Base-by-base conservation (phyloP, 2,888 invertebrate species). In the Portevinia maculata region DNA sequence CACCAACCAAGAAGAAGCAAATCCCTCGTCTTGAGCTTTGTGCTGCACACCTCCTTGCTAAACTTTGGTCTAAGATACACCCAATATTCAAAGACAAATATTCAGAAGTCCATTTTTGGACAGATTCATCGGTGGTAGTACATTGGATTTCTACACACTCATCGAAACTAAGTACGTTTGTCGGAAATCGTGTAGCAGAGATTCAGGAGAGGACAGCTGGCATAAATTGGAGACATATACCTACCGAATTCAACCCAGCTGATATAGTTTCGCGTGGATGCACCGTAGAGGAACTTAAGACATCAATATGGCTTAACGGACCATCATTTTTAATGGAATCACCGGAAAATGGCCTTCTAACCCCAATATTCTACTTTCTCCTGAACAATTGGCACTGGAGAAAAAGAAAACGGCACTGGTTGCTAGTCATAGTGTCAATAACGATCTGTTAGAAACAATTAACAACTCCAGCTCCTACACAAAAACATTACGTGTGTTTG, bases 261-360 rank as follows among this genome's bases (percentile, higher is more conserved):
- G 34, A 34, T 34, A n/a, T 13, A 34, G 34, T 34, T n/a, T 34
- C 34, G n/a, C 13, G 11, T n/a, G 34, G n/a, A 3, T 34, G 34
- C 34, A 34, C 34, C 3, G 34, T 34, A 34, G n/a, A 34, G 4
- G 34, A 34, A 34, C 41, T 79, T 5, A 21, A 13, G 15, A 32
- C 50, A 5, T 76, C 76, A 0, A 15, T 32, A 15, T 75, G 75
- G 75, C 28, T 71, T 8, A 15, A 52, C 19, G 67, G 67, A 48
- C 71, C 75, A 5, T 3, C 9, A 34, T 79, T 79, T 53, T 52
- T 73, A 19, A 7, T 39, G 7, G 30, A 65, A 50, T 50, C 39
- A 8, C 17, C 52, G 71, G 15, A 52, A 78, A 76, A 79, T 91
- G 86, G 88, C 64, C 67, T 15, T 15, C 41, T 17, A 48, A 44